Conservation (phyloP, 2,888 invertebrate species). For the Agapostemon virescens region DNA sequence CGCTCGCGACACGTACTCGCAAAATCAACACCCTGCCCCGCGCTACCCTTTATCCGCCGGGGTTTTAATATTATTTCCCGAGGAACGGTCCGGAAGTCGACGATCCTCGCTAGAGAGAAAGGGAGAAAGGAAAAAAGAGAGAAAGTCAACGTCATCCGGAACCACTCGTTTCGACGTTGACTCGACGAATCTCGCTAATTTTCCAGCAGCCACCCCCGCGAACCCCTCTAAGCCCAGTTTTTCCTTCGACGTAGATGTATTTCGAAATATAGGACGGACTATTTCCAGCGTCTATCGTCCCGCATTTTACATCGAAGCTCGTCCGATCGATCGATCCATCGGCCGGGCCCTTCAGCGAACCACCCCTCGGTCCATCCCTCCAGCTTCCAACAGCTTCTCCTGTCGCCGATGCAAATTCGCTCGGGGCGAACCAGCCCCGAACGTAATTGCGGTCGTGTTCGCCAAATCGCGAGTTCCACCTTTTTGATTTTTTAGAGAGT, state of each 20-base stretch:
- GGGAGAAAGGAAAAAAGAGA: no score
- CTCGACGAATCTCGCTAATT: slow-evolving; percentile 21
- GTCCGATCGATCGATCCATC: slow-evolving; percentile 49
- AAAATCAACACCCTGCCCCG: neutral
- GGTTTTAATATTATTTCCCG: slow-evolving; percentile 48
- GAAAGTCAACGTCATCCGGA: slow-evolving; percentile 31
- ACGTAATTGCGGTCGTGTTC: slow-evolving; percentile 9
- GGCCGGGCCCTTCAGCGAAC: slow-evolving; percentile 16
- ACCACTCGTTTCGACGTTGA: slow-evolving; percentile 30
- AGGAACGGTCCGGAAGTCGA: slow-evolving; percentile 42
- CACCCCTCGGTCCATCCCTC: neutral
- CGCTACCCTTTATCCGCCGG: slow-evolving; percentile 1
- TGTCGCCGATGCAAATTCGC: slow-evolving; percentile 34
- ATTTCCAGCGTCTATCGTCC: slow-evolving; percentile 52
- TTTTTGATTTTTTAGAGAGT: neutral
- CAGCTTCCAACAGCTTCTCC: neutral
- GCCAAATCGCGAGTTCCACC: neutral
- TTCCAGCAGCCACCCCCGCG: rapidly evolving
- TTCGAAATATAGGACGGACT: slow-evolving; percentile 61
- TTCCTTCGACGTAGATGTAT: slow-evolving; percentile 37
- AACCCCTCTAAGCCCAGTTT: neutral
- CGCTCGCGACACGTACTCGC: neutral
- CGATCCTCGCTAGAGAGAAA: slow-evolving; percentile 5
- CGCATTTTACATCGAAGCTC: slow-evolving; percentile 46
- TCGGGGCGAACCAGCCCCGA: neutral